Percentiles rank a stretch among this genome's conserved stretches.
Conservation (phyloP, 2,888 invertebrate genomes). For the Rhorus exstirpatorius region DNA sequence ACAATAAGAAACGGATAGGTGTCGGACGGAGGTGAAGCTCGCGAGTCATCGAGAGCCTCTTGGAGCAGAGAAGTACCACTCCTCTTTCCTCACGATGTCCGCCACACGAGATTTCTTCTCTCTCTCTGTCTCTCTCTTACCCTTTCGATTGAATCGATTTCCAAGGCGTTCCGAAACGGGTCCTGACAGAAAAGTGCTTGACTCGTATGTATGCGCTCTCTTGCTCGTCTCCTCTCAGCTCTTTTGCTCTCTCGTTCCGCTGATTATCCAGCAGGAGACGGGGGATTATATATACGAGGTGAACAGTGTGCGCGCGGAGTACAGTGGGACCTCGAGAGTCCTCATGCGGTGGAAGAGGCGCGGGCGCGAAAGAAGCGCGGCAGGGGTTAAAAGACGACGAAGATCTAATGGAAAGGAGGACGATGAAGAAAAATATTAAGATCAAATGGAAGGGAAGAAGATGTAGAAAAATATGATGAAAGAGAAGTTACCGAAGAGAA, state of each 20-base stretch:
- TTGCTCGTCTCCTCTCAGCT: conserved; percentile 16
- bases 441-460: conserved; percentile 49
- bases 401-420: background rate
- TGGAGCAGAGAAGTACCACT: conserved; percentile 53
- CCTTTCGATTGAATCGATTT: conserved; percentile 60
- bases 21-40: conserved; percentile 52
- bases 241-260: conserved; percentile 23
- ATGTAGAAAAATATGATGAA: conserved; percentile 21
- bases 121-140: conserved; percentile 21
- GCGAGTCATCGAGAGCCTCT: conserved; percentile 60
- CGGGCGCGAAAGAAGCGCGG: conserved; percentile 46
- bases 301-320: conserved; percentile 23
- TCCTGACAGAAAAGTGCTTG: conserved; percentile 68
- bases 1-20: conserved; percentile 36
- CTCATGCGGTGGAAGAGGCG: conserved; percentile 60
- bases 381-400: conserved; percentile 14
- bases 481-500: too few relatives aligned
- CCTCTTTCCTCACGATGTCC: conserved; percentile 32
- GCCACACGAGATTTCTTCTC: conserved; percentile 17
- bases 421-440: conserved; percentile 10
- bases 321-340: conserved; percentile 20
- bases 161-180: conserved; percentile 62
- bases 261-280: conserved; percentile 46
- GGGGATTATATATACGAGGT: conserved; percentile 34
- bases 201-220: conserved; percentile 33